A percentile compares a stretch with the other conserved stretches of the same genome.
Conservation (phyloP, 2,797 vertebrate species). For the Gallinago solitaria region DNA sequence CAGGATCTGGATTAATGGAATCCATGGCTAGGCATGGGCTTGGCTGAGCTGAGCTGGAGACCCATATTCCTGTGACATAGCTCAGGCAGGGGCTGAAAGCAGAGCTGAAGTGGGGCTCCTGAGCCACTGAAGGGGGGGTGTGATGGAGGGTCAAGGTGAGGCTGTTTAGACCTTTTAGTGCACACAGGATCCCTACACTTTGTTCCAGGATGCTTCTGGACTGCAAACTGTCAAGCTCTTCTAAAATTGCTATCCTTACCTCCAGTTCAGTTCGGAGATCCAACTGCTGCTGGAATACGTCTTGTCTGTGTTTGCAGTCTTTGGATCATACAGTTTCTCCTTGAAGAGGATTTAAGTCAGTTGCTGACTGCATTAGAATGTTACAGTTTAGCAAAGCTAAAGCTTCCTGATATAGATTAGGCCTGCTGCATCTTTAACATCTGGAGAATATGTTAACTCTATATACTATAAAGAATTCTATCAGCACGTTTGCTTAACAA, state of each 20-base stretch:
- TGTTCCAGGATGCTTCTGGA: not conserved
- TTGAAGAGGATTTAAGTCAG: not conserved
- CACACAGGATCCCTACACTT: not conserved
- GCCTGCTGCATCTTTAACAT: not conserved
- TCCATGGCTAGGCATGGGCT: not conserved
- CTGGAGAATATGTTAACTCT: not conserved
- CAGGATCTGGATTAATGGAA: not conserved
- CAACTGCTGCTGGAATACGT: not conserved
- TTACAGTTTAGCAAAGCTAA: not conserved
- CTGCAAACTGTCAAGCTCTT: not conserved
- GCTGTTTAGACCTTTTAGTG: not conserved
- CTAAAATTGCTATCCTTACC: not conserved
- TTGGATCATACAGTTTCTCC: not conserved
- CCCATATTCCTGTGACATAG: fast-evolving
- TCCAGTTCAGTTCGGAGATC: not conserved
- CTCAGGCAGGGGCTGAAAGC: not conserved
- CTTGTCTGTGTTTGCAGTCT: not conserved
- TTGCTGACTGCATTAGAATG: not conserved
- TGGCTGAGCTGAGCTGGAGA: not conserved
- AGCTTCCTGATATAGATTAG: not conserved
- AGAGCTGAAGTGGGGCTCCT: not conserved
- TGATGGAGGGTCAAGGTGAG: not conserved
- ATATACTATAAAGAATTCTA: not conserved
- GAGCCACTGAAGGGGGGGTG: fast-evolving
- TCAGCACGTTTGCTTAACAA: not conserved